Percentiles rank a stretch among this genome's conserved stretches.
These are phyloP conservation scores for Lingula anatina DNA, from an alignment of 2,888 invertebrate species.

Conservation along the genomic window DNA sequence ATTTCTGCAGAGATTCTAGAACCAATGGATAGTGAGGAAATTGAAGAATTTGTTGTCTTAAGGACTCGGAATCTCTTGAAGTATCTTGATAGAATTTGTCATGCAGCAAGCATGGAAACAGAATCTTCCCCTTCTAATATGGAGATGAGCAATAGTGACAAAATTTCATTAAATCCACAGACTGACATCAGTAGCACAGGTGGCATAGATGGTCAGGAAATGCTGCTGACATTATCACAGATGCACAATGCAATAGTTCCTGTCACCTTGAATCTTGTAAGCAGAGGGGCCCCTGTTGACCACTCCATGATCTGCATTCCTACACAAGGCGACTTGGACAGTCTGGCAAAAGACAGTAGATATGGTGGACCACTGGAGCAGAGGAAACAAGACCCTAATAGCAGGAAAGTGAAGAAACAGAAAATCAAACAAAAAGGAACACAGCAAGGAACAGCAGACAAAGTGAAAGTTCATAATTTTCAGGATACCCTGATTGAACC, in stretches of 20 bases:
- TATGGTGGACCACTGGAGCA: conserved; percentile 62
- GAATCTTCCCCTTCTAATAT: too few relatives aligned
- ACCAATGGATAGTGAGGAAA: too few relatives aligned
- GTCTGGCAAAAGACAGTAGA: conserved; percentile 12
- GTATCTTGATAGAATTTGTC: too few relatives aligned
- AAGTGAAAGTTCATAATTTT: conserved; percentile 6
- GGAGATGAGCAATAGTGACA: too few relatives aligned
- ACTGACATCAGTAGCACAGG: conserved; percentile 32
- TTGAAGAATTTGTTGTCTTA: too few relatives aligned
- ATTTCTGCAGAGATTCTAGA: too few relatives aligned
- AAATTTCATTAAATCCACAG: too few relatives aligned
- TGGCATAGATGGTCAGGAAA: too few relatives aligned
- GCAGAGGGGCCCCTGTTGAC: conserved; percentile 63
- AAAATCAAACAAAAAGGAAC: conserved; percentile 48
- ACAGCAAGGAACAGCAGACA: conserved; percentile 4
- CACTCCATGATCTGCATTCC: conserved; percentile 76
- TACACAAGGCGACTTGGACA: conserved; percentile 38
- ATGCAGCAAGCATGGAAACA: too few relatives aligned
- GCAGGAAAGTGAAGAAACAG: conserved; percentile 8
- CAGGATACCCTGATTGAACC: conserved; percentile 4
- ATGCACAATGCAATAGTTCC: conserved; percentile 57
- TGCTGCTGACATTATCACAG: background rate
- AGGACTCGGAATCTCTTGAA: too few relatives aligned
- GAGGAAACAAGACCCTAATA: conserved; percentile 21
- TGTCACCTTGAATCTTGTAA: conserved; percentile 61